Conservation (phyloP, 2,797 vertebrate genomes). For the Melanotaenia pygmaea region DNA sequence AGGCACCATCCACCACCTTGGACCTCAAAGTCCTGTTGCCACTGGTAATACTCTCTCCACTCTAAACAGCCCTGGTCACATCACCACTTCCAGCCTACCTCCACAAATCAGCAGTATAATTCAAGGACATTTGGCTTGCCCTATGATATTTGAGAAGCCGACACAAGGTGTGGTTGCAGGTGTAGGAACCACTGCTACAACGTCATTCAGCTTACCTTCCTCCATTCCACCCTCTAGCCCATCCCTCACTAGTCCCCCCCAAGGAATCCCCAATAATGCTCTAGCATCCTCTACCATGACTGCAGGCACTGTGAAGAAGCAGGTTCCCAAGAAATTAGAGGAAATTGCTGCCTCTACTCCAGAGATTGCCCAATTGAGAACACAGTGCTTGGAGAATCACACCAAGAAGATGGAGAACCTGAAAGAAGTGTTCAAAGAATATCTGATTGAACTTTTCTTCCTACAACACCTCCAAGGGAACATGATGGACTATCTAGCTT, state of each 20-base stretch:
- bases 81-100: slow-evolving; percentile 93
- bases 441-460: slow-evolving; percentile 95
- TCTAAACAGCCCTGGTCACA: slow-evolving; percentile 90
- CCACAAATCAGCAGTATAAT: slow-evolving; percentile 99
- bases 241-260: slow-evolving; percentile 85
- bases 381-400: slow-evolving; percentile 94
- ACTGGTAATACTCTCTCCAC: slow-evolving; percentile 85
- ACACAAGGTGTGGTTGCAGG: slow-evolving; percentile 85
- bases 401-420: slow-evolving; percentile 92
- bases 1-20: slow-evolving; percentile 95
- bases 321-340: slow-evolving; percentile 89
- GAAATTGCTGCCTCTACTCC: slow-evolving; percentile 93
- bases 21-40: slow-evolving; percentile 93
- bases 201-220: slow-evolving; percentile 88
- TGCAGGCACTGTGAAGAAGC: slow-evolving; percentile 85
- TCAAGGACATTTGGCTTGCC: slow-evolving; percentile 92
- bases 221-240: slow-evolving; percentile 91
- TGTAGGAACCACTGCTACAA: slow-evolving; percentile 80
- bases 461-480: slow-evolving; percentile 98
- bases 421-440: slow-evolving; percentile 94
- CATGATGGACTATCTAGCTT: slow-evolving; percentile 98
- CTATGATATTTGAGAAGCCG: slow-evolving; percentile 90
- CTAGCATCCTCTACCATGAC: slow-evolving; percentile 80
- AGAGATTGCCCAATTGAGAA: slow-evolving; percentile 93
- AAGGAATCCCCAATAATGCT: slow-evolving; percentile 86